phyloP scores from a whole-genome alignment of 2,797 vertebrate species.

The Caiman crocodilus region DNA sequence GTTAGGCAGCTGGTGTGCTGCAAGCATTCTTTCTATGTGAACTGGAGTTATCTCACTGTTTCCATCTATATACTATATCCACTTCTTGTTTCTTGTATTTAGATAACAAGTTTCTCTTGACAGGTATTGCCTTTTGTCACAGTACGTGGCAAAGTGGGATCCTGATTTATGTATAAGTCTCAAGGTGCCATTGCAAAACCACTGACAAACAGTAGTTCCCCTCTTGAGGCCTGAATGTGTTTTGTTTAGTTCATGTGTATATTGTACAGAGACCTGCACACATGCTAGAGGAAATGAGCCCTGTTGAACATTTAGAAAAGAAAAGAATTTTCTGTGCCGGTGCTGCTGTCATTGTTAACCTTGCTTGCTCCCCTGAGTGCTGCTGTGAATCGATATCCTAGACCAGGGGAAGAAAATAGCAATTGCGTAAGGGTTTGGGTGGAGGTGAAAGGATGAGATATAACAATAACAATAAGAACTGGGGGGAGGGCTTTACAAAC shows the following conservation, averaged over 20 bases:
- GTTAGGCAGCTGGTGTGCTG: neutral
- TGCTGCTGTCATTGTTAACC: neutral
- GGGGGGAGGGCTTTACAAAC: neutral
- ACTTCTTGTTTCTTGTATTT: neutral
- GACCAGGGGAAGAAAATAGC: constrained; percentile 1
- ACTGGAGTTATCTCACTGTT: neutral
- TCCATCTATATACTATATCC: neutral
- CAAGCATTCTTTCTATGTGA: neutral
- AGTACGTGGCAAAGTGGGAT: neutral
- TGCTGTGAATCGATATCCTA: neutral
- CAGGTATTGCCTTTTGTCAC: neutral
- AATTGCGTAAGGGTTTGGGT: neutral
- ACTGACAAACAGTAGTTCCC: neutral
- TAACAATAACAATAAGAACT: neutral
- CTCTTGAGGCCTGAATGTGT: rapidly evolving
- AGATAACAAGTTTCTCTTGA: neutral
- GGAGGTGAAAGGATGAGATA: constrained; percentile 1
- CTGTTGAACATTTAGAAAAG: neutral
- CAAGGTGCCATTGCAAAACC: neutral
- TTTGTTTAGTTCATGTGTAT: neutral
- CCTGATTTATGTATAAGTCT: neutral
- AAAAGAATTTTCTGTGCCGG: neutral
- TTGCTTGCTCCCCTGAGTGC: neutral
- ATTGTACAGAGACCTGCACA: neutral
- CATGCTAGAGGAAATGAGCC: neutral